A percentile compares a stretch with the other conserved stretches of the same genome.
Conservation (phyloP, 2,888 invertebrate genomes). For the Odontocerum albicorne region DNA sequence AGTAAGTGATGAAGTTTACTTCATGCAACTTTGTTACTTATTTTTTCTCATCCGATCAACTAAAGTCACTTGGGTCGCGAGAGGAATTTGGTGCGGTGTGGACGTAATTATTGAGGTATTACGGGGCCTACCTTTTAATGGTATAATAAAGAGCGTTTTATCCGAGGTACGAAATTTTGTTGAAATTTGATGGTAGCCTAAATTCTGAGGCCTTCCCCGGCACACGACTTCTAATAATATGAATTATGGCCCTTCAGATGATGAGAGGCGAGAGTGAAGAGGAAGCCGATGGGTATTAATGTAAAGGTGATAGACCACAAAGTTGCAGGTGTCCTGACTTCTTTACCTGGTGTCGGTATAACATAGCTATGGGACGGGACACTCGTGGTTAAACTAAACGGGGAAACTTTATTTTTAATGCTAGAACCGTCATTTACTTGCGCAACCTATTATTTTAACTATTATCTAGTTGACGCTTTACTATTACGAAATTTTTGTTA, state of each 20-base stretch:
- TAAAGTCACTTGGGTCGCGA: conserved; percentile 2
- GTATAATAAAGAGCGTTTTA: conserved; percentile 29
- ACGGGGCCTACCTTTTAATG: conserved; percentile 25
- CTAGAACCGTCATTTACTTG: too few species aligned
- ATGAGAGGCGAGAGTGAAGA: conserved; percentile 14
- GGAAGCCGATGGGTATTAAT: conserved; percentile 18
- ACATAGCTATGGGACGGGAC: not conserved
- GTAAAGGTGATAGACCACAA: not conserved
- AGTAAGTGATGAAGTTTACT: conserved; percentile 3
- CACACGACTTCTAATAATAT: conserved; percentile 27
- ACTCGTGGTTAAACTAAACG: not conserved
- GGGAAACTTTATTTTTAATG: not conserved
- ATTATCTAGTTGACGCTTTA: too few species aligned
- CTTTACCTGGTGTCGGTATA: not conserved
- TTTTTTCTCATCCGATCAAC: not conserved
- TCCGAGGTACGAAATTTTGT: conserved; percentile 21
- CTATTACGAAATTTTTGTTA: too few species aligned
- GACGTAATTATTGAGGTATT: conserved; percentile 22
- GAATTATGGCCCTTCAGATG: conserved; percentile 23
- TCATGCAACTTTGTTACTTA: conserved; percentile 12
- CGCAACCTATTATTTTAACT: too few species aligned
- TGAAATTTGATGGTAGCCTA: conserved; percentile 4
- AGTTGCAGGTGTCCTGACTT: conserved; percentile 3
- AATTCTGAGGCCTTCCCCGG: conserved; percentile 18
- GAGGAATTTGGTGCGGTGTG: conserved; percentile 10